Percentiles rank a stretch among this genome's conserved stretches.
These are phyloP conservation scores for Enteromius fasciolatus DNA, from an alignment of 2,797 vertebrate species.

Conservation along the genomic window DNA sequence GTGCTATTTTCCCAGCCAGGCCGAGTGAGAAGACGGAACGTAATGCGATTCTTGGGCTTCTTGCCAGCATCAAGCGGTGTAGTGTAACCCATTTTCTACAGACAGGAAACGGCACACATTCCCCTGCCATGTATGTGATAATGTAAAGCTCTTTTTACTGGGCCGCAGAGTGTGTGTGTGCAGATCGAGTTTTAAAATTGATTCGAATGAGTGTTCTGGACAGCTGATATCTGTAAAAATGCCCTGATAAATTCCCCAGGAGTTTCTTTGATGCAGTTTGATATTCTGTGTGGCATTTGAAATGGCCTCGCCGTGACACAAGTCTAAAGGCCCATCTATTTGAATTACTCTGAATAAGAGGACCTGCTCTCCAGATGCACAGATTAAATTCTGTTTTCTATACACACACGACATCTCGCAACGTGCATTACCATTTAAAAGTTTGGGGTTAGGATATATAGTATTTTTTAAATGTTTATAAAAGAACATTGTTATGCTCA, in stretches of 20 bases:
- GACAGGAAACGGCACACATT: constrained; percentile 58
- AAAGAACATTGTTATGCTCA: background rate
- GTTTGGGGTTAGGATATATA: background rate
- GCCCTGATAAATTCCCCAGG: constrained; percentile 73
- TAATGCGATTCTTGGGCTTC: constrained; percentile 74
- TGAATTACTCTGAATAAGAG: constrained; percentile 39
- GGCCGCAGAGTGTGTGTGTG: constrained; percentile 66
- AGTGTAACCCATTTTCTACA: constrained; percentile 71
- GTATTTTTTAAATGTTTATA: background rate
- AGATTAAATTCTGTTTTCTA: constrained; percentile 41
- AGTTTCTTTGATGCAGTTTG: constrained; percentile 75
- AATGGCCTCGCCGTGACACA: constrained; percentile 52
- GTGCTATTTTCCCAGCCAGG: constrained; percentile 66
- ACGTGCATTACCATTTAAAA: background rate
- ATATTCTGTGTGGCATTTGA: constrained; percentile 70
- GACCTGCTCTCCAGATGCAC: constrained; percentile 46
- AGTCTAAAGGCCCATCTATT: constrained; percentile 48
- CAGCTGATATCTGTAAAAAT: constrained; percentile 79
- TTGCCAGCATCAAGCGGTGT: constrained; percentile 73
- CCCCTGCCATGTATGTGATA: constrained; percentile 75
- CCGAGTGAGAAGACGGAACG: constrained; percentile 58
- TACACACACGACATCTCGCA: background rate
- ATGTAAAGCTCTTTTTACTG: constrained; percentile 76
- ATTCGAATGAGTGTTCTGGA: constrained; percentile 79
- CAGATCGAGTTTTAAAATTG: constrained; percentile 80